phyloP scores from a whole-genome alignment of 2,888 invertebrate genomes.

The Nephrotoma appendiculata region DNA sequence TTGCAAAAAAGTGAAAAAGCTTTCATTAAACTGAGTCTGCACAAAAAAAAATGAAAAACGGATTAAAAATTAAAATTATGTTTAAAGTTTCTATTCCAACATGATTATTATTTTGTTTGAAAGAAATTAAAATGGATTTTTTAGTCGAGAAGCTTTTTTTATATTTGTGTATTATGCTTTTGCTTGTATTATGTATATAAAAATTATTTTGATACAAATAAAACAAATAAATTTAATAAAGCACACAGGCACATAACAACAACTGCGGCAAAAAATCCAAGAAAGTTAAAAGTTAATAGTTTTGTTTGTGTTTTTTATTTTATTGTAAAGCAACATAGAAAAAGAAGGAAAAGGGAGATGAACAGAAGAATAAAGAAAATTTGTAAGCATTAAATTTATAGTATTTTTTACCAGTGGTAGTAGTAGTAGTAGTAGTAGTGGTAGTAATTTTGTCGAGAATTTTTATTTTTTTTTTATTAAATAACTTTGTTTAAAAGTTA shows the following conservation, averaged over 20 bases:
- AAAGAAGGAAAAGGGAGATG: neutral
- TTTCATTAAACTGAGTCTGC: neutral
- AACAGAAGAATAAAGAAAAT: neutral
- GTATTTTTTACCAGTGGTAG: neutral
- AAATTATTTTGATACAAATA: neutral
- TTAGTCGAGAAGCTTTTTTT: neutral
- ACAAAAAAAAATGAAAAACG: neutral
- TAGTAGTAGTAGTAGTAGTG: neutral
- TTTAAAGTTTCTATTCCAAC: neutral
- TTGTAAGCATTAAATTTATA: neutral
- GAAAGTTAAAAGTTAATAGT: neutral
- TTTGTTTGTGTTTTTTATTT: neutral
- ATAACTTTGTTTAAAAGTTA: neutral
- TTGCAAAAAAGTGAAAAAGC: neutral
- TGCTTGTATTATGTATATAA: neutral
- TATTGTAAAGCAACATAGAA: neutral
- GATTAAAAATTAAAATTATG: neutral
- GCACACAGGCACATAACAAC: neutral
- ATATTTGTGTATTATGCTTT: neutral
- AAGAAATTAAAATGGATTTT: neutral
- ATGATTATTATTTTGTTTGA: neutral
- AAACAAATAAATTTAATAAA: neutral
- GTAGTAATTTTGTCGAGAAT: neutral
- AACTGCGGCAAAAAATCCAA: neutral
- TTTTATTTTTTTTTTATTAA: neutral